Percentiles rank a stretch among this genome's conserved stretches.
Conservation (phyloP, 64 coral and sea anemone species). For the Exaiptasia diaphana region DNA sequence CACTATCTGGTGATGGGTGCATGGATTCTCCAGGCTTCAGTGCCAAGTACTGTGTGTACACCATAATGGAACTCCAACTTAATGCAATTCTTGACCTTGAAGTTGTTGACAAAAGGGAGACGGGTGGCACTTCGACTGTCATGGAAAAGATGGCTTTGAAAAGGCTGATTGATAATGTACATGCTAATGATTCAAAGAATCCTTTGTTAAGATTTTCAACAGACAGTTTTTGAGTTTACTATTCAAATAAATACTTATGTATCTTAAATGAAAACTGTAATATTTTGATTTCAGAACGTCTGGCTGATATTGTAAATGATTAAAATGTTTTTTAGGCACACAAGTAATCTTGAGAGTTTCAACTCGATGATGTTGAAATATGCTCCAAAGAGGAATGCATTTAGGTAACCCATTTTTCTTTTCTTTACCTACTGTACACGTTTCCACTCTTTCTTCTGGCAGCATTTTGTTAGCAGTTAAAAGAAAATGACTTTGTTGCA, state of each 20-base stretch:
- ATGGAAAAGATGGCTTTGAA: conserved; percentile 47
- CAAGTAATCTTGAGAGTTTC: conserved; percentile 62
- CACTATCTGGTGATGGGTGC: conserved; percentile 50
- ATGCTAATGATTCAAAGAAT: too few relatives aligned
- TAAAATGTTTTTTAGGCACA: conserved; percentile 47
- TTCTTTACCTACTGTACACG: neutral
- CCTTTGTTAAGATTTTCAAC: too few relatives aligned
- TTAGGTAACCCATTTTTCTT: conserved; percentile 20
- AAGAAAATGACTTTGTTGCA: too few relatives aligned
- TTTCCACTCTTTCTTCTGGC: neutral
- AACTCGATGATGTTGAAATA: conserved; percentile 70
- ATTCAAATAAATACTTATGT: too few relatives aligned
- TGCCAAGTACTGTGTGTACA: conserved; percentile 66
- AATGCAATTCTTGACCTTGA: conserved; percentile 51
- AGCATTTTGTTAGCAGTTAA: too few relatives aligned
- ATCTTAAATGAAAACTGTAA: too few relatives aligned
- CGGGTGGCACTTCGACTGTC: conserved; percentile 26
- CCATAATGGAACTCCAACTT: conserved; percentile 56
- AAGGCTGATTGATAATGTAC: too few relatives aligned
- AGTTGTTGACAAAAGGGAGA: conserved; percentile 47
- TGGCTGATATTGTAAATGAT: neutral
- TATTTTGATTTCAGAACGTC: neutral
- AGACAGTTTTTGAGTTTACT: too few relatives aligned
- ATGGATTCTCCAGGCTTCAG: conserved; percentile 55
- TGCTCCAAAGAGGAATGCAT: conserved; percentile 44